Base-by-base conservation (phyloP, 1,140 invertebrate species). In the Dinothrombium tinctorium region DNA sequence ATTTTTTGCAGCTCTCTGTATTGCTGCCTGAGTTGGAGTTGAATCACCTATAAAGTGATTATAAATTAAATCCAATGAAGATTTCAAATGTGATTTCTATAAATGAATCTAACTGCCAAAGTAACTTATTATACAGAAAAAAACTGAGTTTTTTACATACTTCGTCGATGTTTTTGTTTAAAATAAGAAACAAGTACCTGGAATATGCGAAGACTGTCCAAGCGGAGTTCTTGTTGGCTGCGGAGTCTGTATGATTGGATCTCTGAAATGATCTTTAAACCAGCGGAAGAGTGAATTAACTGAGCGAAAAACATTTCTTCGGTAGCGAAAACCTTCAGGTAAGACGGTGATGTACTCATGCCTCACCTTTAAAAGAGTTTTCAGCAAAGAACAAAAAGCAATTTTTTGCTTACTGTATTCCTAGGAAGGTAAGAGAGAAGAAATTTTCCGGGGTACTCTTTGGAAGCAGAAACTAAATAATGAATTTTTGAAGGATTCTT, bases 251-350 rank as follows among this genome's bases (percentile, higher is more conserved):
- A 35, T 35, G 26, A 82, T 69, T 0, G 83, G 76, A 53, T 94
- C 84, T 37, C 81, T 63, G 63, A 89, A 96, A 55, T 98, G 86
- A 57, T 89, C 81, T 55, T 98, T 98, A 57, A 96, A 99, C 87
- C 89, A 99, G 38, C 77, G 71, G 47, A 99, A 69, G 7, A 96
- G 54, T 2, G 73, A 69, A 40, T 71, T 73, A 0, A 96, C 61
- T 1, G 76, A 74, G 41, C 76, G 72, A 57, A 96, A 95, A 51
- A 76, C 72, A 54, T 86, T 75, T 39, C 74, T 69, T 23, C 92
- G 64, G 56, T 89, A 98, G 36, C 75, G 69, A 53, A 89, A 84
- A 12, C 92, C 94, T 45, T 95, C 82, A 0, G 84, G 77, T 6
- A 74, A 76, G 0, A 95, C 73, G 0, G 81, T 78, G 0, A 96